Evolutionary conservation across 2,888 invertebrate species (phyloP).

Genomic region (Nomada fucata): DNA sequence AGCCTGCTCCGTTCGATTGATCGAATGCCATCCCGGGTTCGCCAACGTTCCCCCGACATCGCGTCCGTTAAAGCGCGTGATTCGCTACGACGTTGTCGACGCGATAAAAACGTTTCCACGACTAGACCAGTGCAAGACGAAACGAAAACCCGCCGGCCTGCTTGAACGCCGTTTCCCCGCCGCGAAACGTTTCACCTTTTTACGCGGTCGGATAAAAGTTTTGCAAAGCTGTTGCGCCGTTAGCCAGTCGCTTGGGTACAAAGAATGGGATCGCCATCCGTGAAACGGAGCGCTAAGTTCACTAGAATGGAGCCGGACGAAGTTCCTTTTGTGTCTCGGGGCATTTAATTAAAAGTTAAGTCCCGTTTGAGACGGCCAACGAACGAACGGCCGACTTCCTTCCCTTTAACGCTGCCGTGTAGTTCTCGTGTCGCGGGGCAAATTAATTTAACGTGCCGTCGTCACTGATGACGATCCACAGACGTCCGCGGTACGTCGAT

Average conservation of each 20-base stretch:
- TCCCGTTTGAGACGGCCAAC: background rate
- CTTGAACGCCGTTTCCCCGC: background rate
- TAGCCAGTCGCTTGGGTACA: background rate
- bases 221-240: background rate
- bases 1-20: slow-evolving; percentile 1
- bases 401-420: background rate
- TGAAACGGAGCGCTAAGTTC: background rate
- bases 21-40: slow-evolving; percentile 2
- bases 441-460: background rate
- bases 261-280: background rate
- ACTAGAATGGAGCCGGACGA: background rate
- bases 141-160: too few species aligned
- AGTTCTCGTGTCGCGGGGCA: background rate
- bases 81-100: background rate
- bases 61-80: slow-evolving; percentile 1
- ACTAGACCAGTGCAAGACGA: background rate
- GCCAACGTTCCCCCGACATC: slow-evolving; percentile 4
- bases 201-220: slow-evolving; percentile 4
- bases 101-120: slow-evolving; percentile 12
- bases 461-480: too few species aligned
- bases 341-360: slow-evolving; percentile 37
- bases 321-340: background rate
- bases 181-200: background rate
- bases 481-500: too few species aligned
- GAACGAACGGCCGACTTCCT: background rate